Evolutionary conservation across 2,113 vertebrate genomes (phyloP).

Genomic region (Dermatemys mawii): DNA sequence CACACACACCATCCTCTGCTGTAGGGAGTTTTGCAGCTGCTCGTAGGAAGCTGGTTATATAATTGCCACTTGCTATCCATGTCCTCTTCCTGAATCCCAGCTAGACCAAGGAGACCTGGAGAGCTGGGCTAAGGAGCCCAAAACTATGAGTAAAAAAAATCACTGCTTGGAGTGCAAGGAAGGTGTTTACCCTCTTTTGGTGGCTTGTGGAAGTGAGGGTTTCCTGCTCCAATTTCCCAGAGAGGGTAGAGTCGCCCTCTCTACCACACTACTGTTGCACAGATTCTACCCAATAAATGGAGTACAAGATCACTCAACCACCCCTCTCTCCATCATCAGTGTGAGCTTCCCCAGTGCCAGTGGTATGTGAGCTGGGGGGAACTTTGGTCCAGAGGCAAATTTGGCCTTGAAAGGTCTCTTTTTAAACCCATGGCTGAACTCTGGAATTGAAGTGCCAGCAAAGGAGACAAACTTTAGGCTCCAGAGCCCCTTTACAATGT

Average conservation of each 20-base stretch:
- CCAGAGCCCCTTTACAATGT: background rate
- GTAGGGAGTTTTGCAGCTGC: background rate
- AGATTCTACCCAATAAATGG: background rate
- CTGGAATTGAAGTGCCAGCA: background rate
- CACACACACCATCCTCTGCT: background rate
- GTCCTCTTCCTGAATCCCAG: background rate
- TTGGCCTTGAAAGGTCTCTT: background rate
- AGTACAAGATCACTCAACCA: background rate
- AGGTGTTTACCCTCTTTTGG: no score
- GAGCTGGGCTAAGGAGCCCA: background rate
- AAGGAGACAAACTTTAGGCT: background rate
- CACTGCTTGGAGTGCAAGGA: background rate
- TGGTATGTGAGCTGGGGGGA: background rate
- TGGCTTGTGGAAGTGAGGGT: no score
- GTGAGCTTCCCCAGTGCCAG: background rate
- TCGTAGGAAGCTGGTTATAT: background rate
- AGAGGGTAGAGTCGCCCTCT: background rate
- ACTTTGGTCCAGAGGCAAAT: background rate
- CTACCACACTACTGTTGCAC: background rate
- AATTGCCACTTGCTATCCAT: background rate
- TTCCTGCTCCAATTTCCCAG: background rate
- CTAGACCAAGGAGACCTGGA: background rate
- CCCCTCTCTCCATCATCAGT: no score
- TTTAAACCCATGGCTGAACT: background rate
- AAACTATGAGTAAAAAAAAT: background rate